Conservation (phyloP, 2,888 invertebrate species). For the Heliconius ethilla region DNA sequence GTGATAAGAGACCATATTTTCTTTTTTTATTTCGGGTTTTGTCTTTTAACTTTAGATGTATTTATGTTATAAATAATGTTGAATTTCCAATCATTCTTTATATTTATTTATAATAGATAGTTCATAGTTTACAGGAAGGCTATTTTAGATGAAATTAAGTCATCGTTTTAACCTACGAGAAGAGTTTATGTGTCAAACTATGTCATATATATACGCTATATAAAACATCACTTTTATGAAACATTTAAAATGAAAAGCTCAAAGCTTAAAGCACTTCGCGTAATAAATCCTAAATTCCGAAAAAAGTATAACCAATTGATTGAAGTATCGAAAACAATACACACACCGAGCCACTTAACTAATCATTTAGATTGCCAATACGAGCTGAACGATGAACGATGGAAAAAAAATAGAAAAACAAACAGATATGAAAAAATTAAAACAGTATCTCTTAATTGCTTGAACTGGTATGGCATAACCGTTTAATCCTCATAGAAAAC, state of each 20-base stretch:
- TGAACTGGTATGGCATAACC: conserved; percentile 49
- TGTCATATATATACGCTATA: not conserved
- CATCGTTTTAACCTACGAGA: too few relatives aligned
- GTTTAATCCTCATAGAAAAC: conserved; percentile 64
- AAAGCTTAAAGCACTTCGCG: conserved; percentile 2
- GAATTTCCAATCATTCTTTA: too few relatives aligned
- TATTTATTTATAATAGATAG: too few relatives aligned
- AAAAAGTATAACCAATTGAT: conserved; percentile 21
- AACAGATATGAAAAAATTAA: conserved; percentile 53
- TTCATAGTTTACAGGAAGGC: too few relatives aligned
- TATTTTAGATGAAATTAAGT: too few relatives aligned
- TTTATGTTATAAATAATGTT: too few relatives aligned
- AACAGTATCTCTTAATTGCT: conserved; percentile 62
- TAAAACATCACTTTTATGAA: not conserved
- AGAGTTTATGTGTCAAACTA: not conserved
- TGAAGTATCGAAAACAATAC: conserved; percentile 31
- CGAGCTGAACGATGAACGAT: conserved; percentile 49
- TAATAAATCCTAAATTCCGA: conserved; percentile 3
- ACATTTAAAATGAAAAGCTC: conserved; percentile 2
- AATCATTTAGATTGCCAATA: conserved; percentile 41
- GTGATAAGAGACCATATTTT: too few relatives aligned
- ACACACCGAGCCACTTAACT: conserved; percentile 39
- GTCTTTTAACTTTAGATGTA: not conserved
- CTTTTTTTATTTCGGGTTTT: not conserved
- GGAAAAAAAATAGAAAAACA: not conserved